phyloP scores from a whole-genome alignment of 2,888 invertebrate species.

The Lasioglossum morio region DNA sequence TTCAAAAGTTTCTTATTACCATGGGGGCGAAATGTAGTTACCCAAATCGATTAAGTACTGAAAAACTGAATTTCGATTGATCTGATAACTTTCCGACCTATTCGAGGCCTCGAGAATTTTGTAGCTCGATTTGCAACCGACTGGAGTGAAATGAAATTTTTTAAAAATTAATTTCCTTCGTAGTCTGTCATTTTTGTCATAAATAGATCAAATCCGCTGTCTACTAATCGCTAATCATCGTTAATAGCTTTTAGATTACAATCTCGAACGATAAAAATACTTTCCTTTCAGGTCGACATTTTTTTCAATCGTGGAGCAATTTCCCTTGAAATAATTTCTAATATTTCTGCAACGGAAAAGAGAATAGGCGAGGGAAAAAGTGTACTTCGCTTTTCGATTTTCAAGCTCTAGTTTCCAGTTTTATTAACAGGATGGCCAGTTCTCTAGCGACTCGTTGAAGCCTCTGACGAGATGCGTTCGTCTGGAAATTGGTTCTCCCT shows the following conservation, averaged over 20 bases:
- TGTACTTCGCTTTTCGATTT: not conserved
- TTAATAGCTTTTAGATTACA: not conserved
- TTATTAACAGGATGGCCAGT: not conserved
- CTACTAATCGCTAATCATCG: too few species aligned
- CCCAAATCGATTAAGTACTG: conserved; percentile 16
- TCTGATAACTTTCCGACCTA: not conserved
- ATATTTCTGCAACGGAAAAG: not conserved
- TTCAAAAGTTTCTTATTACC: conserved; percentile 32
- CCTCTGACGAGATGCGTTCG: not conserved
- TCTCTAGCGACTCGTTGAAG: not conserved
- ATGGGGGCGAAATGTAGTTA: conserved; percentile 9
- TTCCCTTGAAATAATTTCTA: not conserved
- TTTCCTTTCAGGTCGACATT: not conserved
- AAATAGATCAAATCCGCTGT: too few species aligned
- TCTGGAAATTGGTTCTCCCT: not conserved
- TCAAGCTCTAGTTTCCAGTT: not conserved
- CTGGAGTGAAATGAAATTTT: too few species aligned
- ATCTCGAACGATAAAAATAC: not conserved
- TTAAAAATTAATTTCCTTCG: too few species aligned
- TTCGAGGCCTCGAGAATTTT: not conserved
- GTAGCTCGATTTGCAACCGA: too few species aligned
- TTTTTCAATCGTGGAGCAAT: not conserved
- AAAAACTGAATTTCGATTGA: conserved; percentile 20
- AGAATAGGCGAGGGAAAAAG: not conserved
- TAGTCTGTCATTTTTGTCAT: too few species aligned